A percentile compares a stretch with the other conserved stretches of the same genome.
phyloP scores from a whole-genome alignment of 2,888 invertebrate genomes.

The Andrena dorsata region DNA sequence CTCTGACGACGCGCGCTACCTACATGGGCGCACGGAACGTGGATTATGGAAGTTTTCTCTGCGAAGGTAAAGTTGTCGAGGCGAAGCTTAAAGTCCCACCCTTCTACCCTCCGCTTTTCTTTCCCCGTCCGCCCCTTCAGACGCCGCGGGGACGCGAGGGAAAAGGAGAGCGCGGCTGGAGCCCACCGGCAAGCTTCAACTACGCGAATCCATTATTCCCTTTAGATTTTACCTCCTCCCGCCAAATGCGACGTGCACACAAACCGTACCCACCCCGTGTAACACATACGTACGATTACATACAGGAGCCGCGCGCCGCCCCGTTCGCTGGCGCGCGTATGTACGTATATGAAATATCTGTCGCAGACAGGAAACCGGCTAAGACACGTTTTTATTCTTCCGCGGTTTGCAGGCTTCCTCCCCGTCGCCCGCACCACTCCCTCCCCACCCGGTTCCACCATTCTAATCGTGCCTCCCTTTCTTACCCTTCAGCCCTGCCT shows the following conservation, averaged over 20 bases:
- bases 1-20: constrained; percentile 44
- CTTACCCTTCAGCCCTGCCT: constrained; percentile 41
- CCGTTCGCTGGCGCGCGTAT: neutral
- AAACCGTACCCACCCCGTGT: neutral
- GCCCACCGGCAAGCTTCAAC: constrained; percentile 51
- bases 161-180: constrained; percentile 45
- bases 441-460: neutral
- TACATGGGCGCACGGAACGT: constrained; percentile 65
- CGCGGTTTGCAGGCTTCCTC: constrained; percentile 31
- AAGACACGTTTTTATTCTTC: constrained; percentile 44
- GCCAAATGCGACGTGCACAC: constrained; percentile 43
- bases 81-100: constrained; percentile 68
- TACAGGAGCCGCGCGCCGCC: neutral
- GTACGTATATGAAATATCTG: constrained; percentile 40
- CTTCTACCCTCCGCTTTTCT: constrained; percentile 29
- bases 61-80: constrained; percentile 68
- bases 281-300: constrained; percentile 16
- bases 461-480: constrained; percentile 56
- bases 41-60: constrained; percentile 71
- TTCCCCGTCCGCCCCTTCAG: constrained; percentile 37
- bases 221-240: constrained; percentile 56
- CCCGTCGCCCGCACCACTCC: neutral
- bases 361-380: constrained; percentile 27
- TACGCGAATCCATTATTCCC: constrained; percentile 65
- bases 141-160: constrained; percentile 37